These are phyloP conservation scores for Acrobasis suavella DNA, from an alignment of 2,888 invertebrate genomes.

Conservation along the genomic window DNA sequence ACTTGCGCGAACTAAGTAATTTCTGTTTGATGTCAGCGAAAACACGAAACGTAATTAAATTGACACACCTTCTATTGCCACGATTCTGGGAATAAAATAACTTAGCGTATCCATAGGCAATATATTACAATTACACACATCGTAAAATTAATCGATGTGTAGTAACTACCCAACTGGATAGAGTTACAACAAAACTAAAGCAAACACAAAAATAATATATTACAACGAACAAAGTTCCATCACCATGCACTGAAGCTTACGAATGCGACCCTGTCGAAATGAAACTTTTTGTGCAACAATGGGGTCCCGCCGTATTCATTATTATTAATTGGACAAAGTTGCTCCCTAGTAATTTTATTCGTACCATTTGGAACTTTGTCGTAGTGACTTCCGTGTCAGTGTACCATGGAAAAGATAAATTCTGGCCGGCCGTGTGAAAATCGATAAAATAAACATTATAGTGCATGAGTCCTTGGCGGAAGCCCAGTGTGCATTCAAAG, in stretches of 20 bases:
- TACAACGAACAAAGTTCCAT: conserved; percentile 57
- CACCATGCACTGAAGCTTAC: conserved; percentile 50
- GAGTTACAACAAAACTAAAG: conserved; percentile 55
- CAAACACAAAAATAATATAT: conserved; percentile 48
- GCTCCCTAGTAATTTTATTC: conserved; percentile 64
- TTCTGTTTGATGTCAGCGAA: neutral
- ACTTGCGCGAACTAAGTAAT: neutral
- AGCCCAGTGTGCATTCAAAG: conserved; percentile 27
- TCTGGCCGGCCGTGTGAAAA: conserved; percentile 75
- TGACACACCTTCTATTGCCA: neutral
- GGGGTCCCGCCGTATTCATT: conserved; percentile 65
- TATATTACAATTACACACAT: conserved; percentile 65
- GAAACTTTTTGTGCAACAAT: conserved; percentile 59
- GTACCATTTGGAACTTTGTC: conserved; percentile 63
- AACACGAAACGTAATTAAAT: conserved; percentile 1
- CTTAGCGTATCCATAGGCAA: conserved; percentile 24
- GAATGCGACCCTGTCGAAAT: conserved; percentile 68
- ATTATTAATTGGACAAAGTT: conserved; percentile 76
- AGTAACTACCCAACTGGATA: conserved; percentile 54
- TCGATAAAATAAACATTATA: conserved; percentile 79
- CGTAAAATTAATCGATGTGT: conserved; percentile 70
- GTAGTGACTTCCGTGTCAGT: conserved; percentile 47
- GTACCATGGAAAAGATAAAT: conserved; percentile 59
- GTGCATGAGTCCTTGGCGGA: conserved; percentile 43
- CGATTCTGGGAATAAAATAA: conserved; percentile 19